These are phyloP conservation scores for Pedionomus torquatus DNA, from an alignment of 2,113 vertebrate species.

Conservation along the genomic window DNA sequence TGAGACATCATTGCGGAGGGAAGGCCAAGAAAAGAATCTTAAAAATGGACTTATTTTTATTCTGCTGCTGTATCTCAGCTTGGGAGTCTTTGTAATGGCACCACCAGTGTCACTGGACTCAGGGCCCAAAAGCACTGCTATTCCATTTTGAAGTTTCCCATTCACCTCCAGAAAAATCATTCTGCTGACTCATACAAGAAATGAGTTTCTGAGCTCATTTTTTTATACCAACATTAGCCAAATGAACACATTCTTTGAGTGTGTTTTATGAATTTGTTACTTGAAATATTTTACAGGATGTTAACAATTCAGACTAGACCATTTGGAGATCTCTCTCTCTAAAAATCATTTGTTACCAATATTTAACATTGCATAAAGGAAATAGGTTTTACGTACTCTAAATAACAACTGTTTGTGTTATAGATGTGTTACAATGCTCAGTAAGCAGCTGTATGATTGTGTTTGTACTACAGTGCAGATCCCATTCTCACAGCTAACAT, in stretches of 20 bases:
- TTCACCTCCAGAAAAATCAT: background rate
- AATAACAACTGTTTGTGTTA: background rate
- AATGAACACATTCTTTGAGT: background rate
- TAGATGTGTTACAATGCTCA: background rate
- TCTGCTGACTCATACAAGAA: background rate
- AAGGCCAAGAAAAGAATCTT: constrained; percentile 41
- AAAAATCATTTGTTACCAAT: background rate
- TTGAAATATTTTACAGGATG: background rate
- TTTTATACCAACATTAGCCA: background rate
- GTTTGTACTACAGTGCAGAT: background rate
- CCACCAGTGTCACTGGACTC: fast-evolving
- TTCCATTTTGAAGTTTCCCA: background rate
- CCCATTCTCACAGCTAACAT: background rate
- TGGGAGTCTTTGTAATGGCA: background rate
- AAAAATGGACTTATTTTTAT: background rate
- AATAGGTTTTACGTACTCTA: background rate
- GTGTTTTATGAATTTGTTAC: background rate
- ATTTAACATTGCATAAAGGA: background rate
- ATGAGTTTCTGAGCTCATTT: background rate
- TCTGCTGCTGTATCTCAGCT: background rate
- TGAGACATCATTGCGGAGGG: background rate
- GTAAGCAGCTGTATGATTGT: background rate
- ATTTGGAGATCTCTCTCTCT: background rate
- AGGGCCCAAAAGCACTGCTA: fast-evolving
- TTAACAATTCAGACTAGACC: background rate